Conservation (phyloP, 2,797 vertebrate genomes). For the Ficedula albicollis region DNA sequence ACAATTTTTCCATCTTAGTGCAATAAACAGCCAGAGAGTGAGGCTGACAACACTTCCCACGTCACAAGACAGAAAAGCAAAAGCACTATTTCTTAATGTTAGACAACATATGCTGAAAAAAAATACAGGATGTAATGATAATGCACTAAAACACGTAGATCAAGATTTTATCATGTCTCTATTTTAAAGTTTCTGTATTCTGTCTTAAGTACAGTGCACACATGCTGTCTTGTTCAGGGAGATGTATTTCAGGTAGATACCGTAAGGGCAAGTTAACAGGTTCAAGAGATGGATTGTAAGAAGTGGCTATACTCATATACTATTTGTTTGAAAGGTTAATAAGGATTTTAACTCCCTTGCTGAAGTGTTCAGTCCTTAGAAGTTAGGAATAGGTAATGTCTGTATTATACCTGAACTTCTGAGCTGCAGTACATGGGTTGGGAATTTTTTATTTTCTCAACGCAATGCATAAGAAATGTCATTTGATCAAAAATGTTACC, state of each 20-base stretch:
- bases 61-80: background rate
- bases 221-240: background rate
- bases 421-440: background rate
- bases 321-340: background rate
- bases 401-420: background rate
- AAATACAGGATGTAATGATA: background rate
- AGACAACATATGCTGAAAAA: background rate
- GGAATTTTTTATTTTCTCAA: background rate
- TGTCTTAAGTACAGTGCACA: background rate
- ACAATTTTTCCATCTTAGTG: background rate
- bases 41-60: background rate
- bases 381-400: background rate
- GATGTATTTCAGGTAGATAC: background rate
- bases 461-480: background rate
- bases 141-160: background rate
- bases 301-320: background rate
- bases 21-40: background rate
- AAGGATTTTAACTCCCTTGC: background rate
- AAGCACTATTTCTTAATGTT: background rate
- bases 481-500: background rate
- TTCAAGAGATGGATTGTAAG: background rate
- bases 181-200: background rate
- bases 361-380: constrained; percentile 8
- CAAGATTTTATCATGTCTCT: background rate
- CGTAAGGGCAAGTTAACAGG: background rate